A percentile compares a stretch with the other conserved stretches of the same genome.
These are phyloP conservation scores for Andrena haemorrhoa DNA, from an alignment of 2,888 invertebrate genomes.

Conservation along the genomic window DNA sequence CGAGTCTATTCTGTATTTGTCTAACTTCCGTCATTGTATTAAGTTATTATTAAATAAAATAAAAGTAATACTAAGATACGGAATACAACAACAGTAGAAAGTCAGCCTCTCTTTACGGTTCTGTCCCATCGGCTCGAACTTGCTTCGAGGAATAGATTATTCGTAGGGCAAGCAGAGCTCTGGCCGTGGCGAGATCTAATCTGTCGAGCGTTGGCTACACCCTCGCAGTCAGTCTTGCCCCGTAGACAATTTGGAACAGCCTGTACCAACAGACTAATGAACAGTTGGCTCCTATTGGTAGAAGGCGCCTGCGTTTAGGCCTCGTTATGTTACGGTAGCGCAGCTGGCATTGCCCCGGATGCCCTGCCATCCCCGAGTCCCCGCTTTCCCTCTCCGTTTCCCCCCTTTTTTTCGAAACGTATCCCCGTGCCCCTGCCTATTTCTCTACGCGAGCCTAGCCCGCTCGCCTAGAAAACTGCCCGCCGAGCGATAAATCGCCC, in stretches of 20 bases:
- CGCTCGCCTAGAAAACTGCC: conserved; percentile 74
- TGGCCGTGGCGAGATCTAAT: conserved; percentile 38
- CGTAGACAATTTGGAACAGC: conserved; percentile 76
- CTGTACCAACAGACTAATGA: conserved; percentile 80
- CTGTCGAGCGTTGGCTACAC: conserved; percentile 36
- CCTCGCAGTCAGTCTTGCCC: conserved; percentile 54
- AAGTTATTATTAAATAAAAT: too few relatives aligned
- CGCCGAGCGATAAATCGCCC: conserved; percentile 65
- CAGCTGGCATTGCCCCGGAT: conserved; percentile 80
- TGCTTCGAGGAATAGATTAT: background rate
- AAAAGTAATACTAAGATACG: too few relatives aligned
- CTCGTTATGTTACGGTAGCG: conserved; percentile 77
- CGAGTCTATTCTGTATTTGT: too few relatives aligned
- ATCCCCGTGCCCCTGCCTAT: conserved; percentile 63
- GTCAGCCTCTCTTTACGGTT: background rate
- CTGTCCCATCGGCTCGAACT: background rate
- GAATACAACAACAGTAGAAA: too few relatives aligned
- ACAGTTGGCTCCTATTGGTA: conserved; percentile 83
- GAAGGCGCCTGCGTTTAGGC: conserved; percentile 79
- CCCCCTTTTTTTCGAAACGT: conserved; percentile 62
- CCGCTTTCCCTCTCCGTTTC: conserved; percentile 42
- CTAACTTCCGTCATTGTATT: too few relatives aligned
- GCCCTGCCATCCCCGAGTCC: conserved; percentile 49
- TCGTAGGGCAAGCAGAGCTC: conserved; percentile 7
- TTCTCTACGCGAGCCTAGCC: conserved; percentile 68